Evolutionary conservation across 2,113 vertebrate species (phyloP), one percentile per base, ranked within the genome.

Genomic region (Otus sunia): DNA sequence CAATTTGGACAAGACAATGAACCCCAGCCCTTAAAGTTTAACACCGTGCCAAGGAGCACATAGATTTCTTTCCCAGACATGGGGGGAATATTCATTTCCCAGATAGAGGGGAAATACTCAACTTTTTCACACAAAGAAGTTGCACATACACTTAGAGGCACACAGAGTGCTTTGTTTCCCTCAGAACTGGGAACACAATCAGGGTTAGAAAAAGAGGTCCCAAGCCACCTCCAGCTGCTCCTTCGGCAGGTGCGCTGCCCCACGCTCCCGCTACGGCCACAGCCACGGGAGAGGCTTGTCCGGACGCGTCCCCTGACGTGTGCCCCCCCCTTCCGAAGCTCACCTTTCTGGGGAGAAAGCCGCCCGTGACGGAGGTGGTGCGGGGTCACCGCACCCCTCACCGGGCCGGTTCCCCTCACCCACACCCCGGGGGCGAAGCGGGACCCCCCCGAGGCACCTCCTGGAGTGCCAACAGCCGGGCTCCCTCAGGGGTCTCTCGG

Each of bases 291-390:
- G 29, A 39, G 2, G 12, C 4, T 21, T 9, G 25, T 11, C 41
- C 8, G 4, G 1, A 25, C 16, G 15, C 1, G 7, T 10, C 16
- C n/a, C 15, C 10, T 3, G 10, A 5, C 4, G 6, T 10, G 15
- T 11, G 4, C 21, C 55, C n/a, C 5, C 29, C 29, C 29, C 29
- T 52, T 3, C 36, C 3, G 5, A 12, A 8, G 9, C n/a, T 30
- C 29, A 5, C 17, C 15, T 7, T 29, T 13, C 25, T 2, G 20
- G 15, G 13, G 9, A 22, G 21, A 56, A 25, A 32, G 11, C 39
- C 13, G 14, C 19, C 45, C 9, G 11, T 4, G 23, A 8, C 5
- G 20, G 25, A 8, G 41, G 22, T 39, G 29, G 12, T 4, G 60
- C 14, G 30, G 16, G 53, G 32, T 3, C 45, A 4, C 21, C 1